Evolutionary conservation across 2,888 invertebrate genomes (phyloP), one percentile per base, ranked within the genome.

Genomic region (Conistra vaccinii): DNA sequence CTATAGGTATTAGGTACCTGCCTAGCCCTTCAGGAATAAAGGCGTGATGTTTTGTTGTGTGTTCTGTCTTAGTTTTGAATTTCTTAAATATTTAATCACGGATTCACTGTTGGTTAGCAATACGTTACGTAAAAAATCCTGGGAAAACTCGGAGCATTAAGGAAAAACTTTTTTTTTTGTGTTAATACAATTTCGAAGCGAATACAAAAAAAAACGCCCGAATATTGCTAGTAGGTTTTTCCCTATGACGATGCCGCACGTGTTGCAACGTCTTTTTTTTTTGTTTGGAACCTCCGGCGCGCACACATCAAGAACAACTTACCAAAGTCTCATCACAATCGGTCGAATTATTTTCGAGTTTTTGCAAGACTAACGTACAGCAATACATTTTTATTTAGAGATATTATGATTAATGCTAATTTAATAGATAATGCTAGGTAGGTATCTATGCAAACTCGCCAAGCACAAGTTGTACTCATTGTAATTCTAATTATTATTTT

Each of bases 201-300:
- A 26, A 3, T 35, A 17, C 39, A 39, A 29, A 53, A 39, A 29
- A 53, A 69, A 70, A 6, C 0, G 1, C 45, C 3, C 12, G n/a
- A 55, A 29, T 42, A 42, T 32, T n/a, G n/a, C 53, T 14, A 29
- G 7, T n/a, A 42, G 73, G 63, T 42, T 76, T 73, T 76, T 35
- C 48, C 42, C 23, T 9, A 48, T 48, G 48, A 48, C 48, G 23
- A 48, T 48, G 48, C 9, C 0, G 45, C 45, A 17, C 14, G 45
- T 5, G 45, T 48, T 6, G 51, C 23, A 51, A 51, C 10, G 53
- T 4, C 53, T n/a, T 53, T n/a, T 48, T 48, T 23, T 23, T 23
- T 48, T 48, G 7, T 20, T 48, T 6, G 23, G 9, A 10, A n/a
- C 51, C 23, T 51, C 3, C 51, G 10, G 10, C 23, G 51, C 51